phyloP scores from a whole-genome alignment of 2,113 vertebrate species.

The Eurystomus gularis region DNA sequence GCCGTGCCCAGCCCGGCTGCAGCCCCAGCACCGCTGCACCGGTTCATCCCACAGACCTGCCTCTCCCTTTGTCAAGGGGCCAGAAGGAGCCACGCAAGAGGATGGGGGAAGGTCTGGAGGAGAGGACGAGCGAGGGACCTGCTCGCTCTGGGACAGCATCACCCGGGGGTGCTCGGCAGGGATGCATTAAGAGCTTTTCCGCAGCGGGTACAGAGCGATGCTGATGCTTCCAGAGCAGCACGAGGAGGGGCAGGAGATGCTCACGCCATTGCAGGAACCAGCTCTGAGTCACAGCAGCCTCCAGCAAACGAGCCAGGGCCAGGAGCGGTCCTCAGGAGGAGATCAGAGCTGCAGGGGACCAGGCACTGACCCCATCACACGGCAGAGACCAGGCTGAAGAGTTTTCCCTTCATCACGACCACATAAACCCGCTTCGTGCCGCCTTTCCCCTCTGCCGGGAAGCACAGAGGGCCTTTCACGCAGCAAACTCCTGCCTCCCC shows the following conservation, averaged over 20 bases:
- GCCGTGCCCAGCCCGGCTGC: not conserved
- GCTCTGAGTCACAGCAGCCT: not conserved
- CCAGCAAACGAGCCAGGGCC: not conserved
- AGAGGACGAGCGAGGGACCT: not conserved
- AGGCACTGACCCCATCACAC: rapidly evolving
- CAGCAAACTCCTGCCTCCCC: not conserved
- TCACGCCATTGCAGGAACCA: not conserved
- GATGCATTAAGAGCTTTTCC: not conserved
- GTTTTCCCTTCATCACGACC: not conserved
- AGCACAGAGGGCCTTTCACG: slow-evolving; percentile 21
- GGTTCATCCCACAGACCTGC: not conserved
- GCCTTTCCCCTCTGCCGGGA: rapidly evolving
- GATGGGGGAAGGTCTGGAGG: not conserved
- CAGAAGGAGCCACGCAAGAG: rapidly evolving
- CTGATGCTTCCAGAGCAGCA: not conserved
- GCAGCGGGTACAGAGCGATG: rapidly evolving
- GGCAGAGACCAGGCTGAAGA: rapidly evolving
- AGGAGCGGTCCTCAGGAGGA: not conserved
- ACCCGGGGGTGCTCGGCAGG: not conserved
- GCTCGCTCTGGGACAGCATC: rapidly evolving
- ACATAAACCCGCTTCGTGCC: rapidly evolving
- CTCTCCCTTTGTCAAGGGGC: not conserved
- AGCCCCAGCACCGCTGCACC: not conserved
- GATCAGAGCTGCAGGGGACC: rapidly evolving
- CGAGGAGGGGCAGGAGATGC: not conserved